phyloP scores from a whole-genome alignment of 2,797 vertebrate genomes.

The Tarsius wallacei region DNA sequence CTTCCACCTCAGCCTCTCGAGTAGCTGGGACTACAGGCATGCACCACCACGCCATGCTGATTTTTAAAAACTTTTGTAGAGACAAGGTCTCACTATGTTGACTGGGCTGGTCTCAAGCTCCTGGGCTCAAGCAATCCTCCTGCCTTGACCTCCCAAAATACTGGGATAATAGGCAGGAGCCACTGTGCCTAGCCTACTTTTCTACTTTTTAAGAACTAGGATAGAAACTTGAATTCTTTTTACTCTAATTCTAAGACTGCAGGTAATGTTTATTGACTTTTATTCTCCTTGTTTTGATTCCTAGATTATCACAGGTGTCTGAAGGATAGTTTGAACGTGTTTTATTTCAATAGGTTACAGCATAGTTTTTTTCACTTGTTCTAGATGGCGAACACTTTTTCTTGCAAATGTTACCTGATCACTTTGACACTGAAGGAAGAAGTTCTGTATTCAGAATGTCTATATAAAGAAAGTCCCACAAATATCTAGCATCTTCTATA shows the following conservation, averaged over 20 bases:
- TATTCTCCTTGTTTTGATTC: conserved; percentile 35
- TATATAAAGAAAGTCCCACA: not conserved
- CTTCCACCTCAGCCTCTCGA: no score
- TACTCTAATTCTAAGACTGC: not conserved
- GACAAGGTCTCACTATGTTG: no score
- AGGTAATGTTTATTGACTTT: not conserved
- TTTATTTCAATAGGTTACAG: not conserved
- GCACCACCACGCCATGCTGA: no score
- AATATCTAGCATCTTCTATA: not conserved
- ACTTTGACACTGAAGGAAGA: conserved; percentile 13
- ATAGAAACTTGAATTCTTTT: conserved; percentile 19
- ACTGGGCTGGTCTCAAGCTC: no score
- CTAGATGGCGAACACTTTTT: not conserved
- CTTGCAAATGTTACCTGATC: not conserved
- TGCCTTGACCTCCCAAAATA: no score
- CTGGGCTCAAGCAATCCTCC: no score
- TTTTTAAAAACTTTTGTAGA: no score
- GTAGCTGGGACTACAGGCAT: no score
- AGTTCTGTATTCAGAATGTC: conserved; percentile 49
- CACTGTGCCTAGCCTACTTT: no score
- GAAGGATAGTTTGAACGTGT: not conserved
- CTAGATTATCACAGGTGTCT: not conserved
- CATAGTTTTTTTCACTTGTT: not conserved
- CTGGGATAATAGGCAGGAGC: no score
- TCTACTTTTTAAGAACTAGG: not conserved